Evolutionary conservation across 35 echinoderm and acorn worm species (phyloP).

Genomic region (Apostichopus parvimensis): DNA sequence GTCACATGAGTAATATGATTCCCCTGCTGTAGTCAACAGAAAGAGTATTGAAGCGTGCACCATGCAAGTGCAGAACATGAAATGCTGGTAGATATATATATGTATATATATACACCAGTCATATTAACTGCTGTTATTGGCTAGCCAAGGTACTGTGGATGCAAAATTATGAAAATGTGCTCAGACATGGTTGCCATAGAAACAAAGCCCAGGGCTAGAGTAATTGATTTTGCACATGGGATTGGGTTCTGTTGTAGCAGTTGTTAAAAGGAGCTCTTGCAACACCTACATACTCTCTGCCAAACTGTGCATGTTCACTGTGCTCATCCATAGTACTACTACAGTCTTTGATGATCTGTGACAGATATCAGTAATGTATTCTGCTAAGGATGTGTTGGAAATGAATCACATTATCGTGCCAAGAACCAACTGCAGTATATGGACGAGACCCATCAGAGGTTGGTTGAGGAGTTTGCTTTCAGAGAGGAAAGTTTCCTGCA

Average conservation of each 20-base stretch:
- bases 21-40: background rate
- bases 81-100: conserved; percentile 22
- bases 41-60: conserved; percentile 32
- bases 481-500: background rate
- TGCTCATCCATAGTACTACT: background rate
- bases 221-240: conserved; percentile 64
- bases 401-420: conserved; percentile 51
- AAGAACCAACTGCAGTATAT: conserved; percentile 37
- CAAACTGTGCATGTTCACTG: background rate
- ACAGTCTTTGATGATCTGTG: conserved; percentile 25
- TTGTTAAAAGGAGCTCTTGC: conserved; percentile 17
- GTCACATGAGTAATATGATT: conserved; percentile 23
- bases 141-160: conserved; percentile 29
- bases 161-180: conserved; percentile 59
- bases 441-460: conserved; percentile 37
- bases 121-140: conserved; percentile 52
- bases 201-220: conserved; percentile 41
- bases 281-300: conserved; percentile 3
- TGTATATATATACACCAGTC: conserved; percentile 1
- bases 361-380: conserved; percentile 41
- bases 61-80: conserved; percentile 27
- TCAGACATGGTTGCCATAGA: conserved; percentile 52
- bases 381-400: conserved; percentile 28
- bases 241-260: conserved; percentile 38
- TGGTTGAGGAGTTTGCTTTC: background rate